Evolutionary conservation across 2,113 vertebrate genomes (phyloP), one percentile per base, ranked within the genome.

Genomic region (Pampusana beccarii): DNA sequence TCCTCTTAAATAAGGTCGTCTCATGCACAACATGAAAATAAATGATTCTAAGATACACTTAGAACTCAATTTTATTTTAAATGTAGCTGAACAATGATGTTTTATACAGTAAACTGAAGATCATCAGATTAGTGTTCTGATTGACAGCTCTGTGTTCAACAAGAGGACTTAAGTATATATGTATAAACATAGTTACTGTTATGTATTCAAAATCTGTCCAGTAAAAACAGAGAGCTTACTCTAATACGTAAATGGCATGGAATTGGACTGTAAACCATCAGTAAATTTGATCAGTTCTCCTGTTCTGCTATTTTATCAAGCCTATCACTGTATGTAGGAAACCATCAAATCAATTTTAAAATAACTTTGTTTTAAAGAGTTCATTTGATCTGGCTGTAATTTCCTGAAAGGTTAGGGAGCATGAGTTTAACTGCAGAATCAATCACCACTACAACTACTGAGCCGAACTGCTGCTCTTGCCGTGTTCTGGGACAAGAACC

Each of bases 341-440:
- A 56, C 26, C 26, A 83, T 88, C 58, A 77, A 77, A 95, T 80
- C 40, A 34, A 42, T 88, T 91, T 93, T 16, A 81, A 94, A 92
- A 62, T 86, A 50, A 62, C 36, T 82, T 89, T 66, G 34, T 92
- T 91, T 87, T 53, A 42, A 95, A 85, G 42, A 86, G 18, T 51
- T 36, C 12, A 21, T 95, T 87, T 87, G 91, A 51, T 79, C 58
- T 88, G 74, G n/a, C 40, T 88, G n/a, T 72, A 88, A 83, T 91
- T 92, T 86, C 50, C 74, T 93, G 81, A 71, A 88, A 86, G 13
- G 36, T 70, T 70, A 58, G 58, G 17, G 19, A 69, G 28, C 65
- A 54, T 34, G 58, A 54, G 17, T 90, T 85, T 65, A 81, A 69
- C n/a, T 60, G 15, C 34, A 28, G 73, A 54, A 51, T 44, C 0